Evolutionary conservation across 2,113 vertebrate genomes (phyloP).

Genomic region (Sardina pilchardus): DNA sequence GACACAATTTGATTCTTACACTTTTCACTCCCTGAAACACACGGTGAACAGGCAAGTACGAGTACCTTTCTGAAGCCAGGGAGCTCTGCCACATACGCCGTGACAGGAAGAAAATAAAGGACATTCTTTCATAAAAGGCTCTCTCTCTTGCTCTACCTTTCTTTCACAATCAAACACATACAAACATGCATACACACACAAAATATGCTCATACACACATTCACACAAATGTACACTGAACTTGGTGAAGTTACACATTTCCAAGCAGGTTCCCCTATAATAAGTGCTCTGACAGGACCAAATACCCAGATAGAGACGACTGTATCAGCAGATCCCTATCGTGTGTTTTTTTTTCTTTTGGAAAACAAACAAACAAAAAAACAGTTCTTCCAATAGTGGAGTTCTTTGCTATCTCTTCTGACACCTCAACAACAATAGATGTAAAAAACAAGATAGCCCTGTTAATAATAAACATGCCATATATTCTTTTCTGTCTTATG

Average conservation of each 20-base stretch:
- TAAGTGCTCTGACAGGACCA: constrained; percentile 78
- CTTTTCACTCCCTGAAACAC: constrained; percentile 54
- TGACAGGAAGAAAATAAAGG: constrained; percentile 48
- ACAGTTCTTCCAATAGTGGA: constrained; percentile 57
- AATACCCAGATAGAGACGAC: constrained; percentile 61
- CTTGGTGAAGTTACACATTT: constrained; percentile 69
- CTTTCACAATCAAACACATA: constrained; percentile 54
- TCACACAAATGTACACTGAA: constrained; percentile 53
- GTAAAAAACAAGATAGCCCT: constrained; percentile 55
- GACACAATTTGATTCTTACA: constrained; percentile 53
- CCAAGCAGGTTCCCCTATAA: constrained; percentile 68
- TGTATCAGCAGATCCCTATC: constrained; percentile 60
- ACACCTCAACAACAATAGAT: constrained; percentile 54
- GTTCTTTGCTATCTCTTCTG: constrained; percentile 56
- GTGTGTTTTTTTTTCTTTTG: constrained; percentile 51
- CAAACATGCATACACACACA: constrained; percentile 46
- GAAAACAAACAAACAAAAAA: constrained; percentile 53
- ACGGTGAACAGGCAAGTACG: constrained; percentile 51
- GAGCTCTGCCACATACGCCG: background rate
- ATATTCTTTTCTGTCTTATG: constrained; percentile 46
- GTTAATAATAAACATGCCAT: constrained; percentile 60
- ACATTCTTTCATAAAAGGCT: constrained; percentile 64
- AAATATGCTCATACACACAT: constrained; percentile 40
- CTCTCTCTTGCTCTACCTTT: constrained; percentile 37
- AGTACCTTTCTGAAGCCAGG: constrained; percentile 54